Evolutionary conservation across 1,140 invertebrate species (phyloP), one percentile per base, ranked within the genome.

Genomic region (Eurosta solidaginis): DNA sequence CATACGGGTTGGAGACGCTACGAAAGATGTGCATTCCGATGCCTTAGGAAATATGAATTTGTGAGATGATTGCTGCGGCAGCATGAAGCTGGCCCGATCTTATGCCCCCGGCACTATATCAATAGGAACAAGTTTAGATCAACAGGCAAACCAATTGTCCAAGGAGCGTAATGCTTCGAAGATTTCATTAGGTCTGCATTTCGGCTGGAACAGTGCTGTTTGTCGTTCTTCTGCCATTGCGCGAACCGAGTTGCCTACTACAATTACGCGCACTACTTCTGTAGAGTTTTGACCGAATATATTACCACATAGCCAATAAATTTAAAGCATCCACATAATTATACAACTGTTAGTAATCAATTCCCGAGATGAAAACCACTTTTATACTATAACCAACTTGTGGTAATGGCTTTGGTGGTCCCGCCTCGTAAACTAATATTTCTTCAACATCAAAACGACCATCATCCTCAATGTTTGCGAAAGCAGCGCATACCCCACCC

Each of bases 31-130:
- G 79, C 92, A 93, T 79, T 88, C 81, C 22, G 87, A 82, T 17
- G 91, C 88, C 81, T 90, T 88, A 6, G 92, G 91, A 81, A 92
- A 92, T 86, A 93, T 89, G 87, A 95, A 96, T 79, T 91, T 92
- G 89, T 98, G 96, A 36, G 98, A 90, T n/a, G 96, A 93, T 88
- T 95, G 96, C 88, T 98, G 97, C 0, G 97, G 97, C 74, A 98
- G 87, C 89, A 95, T 93, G 78, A 93, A 92, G 85, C 95, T 96
- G 0, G 94, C 91, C 10, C 96, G 96, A 89, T 98, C 97, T 89
- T 92, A 93, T 83, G 94, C 92, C 45, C 95, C 95, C 10, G 96
- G 94, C 95, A 98, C 96, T 6, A 98, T 78, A 86, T 97, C 94
- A 22, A 97, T 91, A 78, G 92, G 89, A 5, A 90, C 83, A 0